Percentiles rank a stretch among this genome's conserved stretches.
phyloP scores from a whole-genome alignment of 2,888 invertebrate genomes.

The Lamellibrachia satsuma region DNA sequence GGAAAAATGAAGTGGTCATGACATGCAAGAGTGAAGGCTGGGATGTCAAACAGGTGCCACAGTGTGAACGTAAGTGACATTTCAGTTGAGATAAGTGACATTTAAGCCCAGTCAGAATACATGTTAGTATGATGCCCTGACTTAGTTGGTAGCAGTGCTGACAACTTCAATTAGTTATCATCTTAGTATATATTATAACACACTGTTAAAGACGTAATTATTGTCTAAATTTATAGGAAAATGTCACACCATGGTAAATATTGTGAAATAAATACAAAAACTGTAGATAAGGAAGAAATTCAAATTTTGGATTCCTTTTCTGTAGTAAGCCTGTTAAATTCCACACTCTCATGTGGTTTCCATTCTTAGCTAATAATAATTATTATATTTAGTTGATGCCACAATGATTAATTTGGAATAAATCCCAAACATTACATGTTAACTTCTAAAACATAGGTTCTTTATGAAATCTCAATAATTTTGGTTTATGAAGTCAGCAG shows the following conservation, averaged over 20 bases:
- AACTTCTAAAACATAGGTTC: not conserved
- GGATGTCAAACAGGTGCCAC: slow-evolving; percentile 40
- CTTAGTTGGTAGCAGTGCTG: too few species aligned
- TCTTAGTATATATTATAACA: too few species aligned
- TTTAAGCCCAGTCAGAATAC: too few species aligned
- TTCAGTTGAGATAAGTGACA: not conserved
- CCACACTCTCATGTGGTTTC: too few species aligned
- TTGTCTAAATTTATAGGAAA: too few species aligned
- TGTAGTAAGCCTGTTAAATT: too few species aligned
- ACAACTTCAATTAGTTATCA: too few species aligned
- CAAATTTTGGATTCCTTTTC: too few species aligned
- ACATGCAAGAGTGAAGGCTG: slow-evolving; percentile 48
- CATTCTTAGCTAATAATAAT: not conserved
- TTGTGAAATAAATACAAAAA: too few species aligned
- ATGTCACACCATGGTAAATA: slow-evolving; percentile 53
- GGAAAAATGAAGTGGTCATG: slow-evolving; percentile 38
- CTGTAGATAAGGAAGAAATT: too few species aligned
- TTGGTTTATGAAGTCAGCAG: not conserved
- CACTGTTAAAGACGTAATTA: too few species aligned
- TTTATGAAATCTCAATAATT: not conserved
- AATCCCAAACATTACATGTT: not conserved
- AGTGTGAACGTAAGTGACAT: slow-evolving; percentile 41
- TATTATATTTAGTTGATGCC: not conserved
- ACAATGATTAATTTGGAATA: not conserved
- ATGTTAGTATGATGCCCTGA: too few species aligned